Evolutionary conservation across 2,113 vertebrate species (phyloP), one percentile per base, ranked within the genome.

Genomic region (Campylomormyrus numenius): DNA sequence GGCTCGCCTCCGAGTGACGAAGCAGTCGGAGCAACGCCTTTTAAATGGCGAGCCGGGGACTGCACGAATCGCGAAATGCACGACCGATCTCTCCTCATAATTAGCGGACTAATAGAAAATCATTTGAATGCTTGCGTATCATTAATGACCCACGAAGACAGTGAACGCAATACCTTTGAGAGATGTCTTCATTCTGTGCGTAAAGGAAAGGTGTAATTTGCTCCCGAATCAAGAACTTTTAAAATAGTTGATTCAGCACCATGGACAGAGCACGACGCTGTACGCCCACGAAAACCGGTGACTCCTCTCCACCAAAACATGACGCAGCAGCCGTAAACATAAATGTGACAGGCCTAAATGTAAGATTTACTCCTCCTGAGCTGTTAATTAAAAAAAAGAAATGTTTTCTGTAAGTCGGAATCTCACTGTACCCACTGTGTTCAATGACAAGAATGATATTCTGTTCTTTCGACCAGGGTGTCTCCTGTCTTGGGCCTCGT

Each of bases 1-100:
- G 46, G 49, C 85, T 48, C 48, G 85, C 85, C 85, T 53, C 49
- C 50, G n/a, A n/a, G 85, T 87, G 85, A 87, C 85, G 85, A 35
- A 39, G 50, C 27, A 21, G 13, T 24, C 50, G 3, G 13, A 56
- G 85, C 24, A 56, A 87, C 85, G 85, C 85, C 85, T 87, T 87
- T 87, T 87, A 87, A 87, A 87, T 35, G 85, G 85, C 85, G 50
- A 27, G 24, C 9, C 83, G 45, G 19, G 46, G 45, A 27, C 83
- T 85, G 24, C 24, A 17, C 46, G 85, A 27, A n/a, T 15, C 80
- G 70, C 70, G 31, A 42, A 7, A 13, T 11, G 15, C 31, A 17
- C 74, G 5, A 17, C 74, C 31, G 31, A 39, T 42, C 13, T 27
- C 11, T 80, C 31, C 62, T 27, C 62, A 70, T 70, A 70, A 70